These are phyloP conservation scores for Cheilosia pagana DNA, from an alignment of 2,888 invertebrate species.

Conservation along the genomic window DNA sequence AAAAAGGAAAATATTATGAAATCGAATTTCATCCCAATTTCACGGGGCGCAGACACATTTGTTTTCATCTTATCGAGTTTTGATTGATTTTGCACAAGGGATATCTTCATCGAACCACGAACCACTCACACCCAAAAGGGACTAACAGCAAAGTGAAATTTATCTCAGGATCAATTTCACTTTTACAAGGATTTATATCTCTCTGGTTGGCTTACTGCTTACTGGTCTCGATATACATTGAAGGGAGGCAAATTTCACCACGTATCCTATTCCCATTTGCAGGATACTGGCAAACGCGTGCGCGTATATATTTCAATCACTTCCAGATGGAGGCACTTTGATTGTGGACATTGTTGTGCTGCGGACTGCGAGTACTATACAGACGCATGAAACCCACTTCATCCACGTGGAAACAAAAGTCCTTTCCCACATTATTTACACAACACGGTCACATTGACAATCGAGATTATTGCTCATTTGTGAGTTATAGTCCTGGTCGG, in stretches of 20 bases:
- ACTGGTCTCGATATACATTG: no score
- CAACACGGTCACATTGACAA: slow-evolving; percentile 3
- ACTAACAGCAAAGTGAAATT: slow-evolving; percentile 55
- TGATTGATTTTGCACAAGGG: slow-evolving; percentile 52
- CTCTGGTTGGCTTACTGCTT: slow-evolving; percentile 22
- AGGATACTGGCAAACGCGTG: slow-evolving; percentile 19
- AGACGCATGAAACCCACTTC: neutral
- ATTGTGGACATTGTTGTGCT: slow-evolving; percentile 14
- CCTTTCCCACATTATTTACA: no score
- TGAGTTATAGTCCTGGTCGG: slow-evolving; percentile 42
- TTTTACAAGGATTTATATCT: slow-evolving; percentile 57
- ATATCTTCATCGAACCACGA: slow-evolving; percentile 6
- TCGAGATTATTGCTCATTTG: slow-evolving; percentile 64
- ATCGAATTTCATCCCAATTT: slow-evolving; percentile 15
- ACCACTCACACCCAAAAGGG: neutral
- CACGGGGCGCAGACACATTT: slow-evolving; percentile 35
- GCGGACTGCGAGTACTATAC: neutral
- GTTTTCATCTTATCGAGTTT: slow-evolving; percentile 52
- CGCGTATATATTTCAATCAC: slow-evolving; percentile 44
- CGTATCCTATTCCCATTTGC: slow-evolving; percentile 11
- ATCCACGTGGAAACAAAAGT: slow-evolving; percentile 3
- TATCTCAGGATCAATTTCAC: slow-evolving; percentile 70
- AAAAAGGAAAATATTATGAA: neutral
- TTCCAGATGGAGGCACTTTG: slow-evolving; percentile 54
- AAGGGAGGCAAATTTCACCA: no score